Conservation (phyloP, 2,888 invertebrate species). For the Branchellion lobata region DNA sequence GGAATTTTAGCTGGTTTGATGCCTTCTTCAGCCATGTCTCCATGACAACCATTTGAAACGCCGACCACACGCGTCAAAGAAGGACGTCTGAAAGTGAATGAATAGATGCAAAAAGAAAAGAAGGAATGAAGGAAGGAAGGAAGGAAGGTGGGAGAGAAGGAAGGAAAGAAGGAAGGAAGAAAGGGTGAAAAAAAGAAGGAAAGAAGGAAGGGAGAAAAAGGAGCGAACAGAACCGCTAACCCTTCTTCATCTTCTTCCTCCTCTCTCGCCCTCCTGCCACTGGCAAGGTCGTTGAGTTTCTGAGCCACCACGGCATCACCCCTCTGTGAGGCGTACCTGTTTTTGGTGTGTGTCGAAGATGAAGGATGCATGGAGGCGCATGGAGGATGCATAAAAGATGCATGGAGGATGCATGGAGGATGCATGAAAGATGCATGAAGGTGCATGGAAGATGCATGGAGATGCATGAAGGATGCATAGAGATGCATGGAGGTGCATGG, state of each 20-base stretch:
- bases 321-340: conserved; percentile 74
- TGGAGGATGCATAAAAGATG: not conserved
- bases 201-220: not conserved
- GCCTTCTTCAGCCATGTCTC: not conserved
- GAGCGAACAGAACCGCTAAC: too few relatives aligned
- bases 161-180: not conserved
- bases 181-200: not conserved
- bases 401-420: not conserved
- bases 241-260: conserved; percentile 53
- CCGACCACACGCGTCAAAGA: too few relatives aligned
- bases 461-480: conserved; percentile 14
- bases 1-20: conserved; percentile 4
- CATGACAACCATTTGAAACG: too few relatives aligned
- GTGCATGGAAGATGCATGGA: conserved; percentile 49
- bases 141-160: not conserved
- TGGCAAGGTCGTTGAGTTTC: conserved; percentile 70
- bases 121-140: not conserved
- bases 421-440: conserved; percentile 51
- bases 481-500: too few relatives aligned
- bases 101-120: not conserved
- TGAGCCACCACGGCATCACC: conserved; percentile 78
- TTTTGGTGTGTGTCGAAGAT: conserved; percentile 36
- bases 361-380: conserved; percentile 22
- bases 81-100: not conserved
- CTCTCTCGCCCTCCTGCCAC: conserved; percentile 50